Evolutionary conservation across 2,888 invertebrate species (phyloP), one percentile per base, ranked within the genome.

Genomic region (Nephrotoma appendiculata): DNA sequence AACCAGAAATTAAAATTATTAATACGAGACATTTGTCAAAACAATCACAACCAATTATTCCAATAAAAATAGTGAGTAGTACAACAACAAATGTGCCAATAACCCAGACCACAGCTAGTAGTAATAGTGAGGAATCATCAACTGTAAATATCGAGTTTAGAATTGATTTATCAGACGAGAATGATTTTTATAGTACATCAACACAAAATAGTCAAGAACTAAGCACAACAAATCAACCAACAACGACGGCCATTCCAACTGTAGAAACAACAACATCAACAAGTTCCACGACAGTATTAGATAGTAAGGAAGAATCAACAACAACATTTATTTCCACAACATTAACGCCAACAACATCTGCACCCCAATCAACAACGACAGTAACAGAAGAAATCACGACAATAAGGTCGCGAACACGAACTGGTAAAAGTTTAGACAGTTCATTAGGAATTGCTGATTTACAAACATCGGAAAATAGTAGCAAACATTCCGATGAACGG

Each of bases 401-500:
- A 89, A 11, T 71, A 71, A 19, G 31, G 11, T 42, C 90, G 91
- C 43, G 89, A 90, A 43, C 88, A 86, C 85, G 89, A 84, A 87
- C 86, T 45, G 86, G 88, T 15, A 89, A 89, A 86, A 87, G 88
- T 83, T 86, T 89, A 41, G 88, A 88, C 44, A 83, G 86, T 71
- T 87, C 86, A 31, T 86, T 89, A 89, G 89, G 87, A 89, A 91
- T 93, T 86, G 94, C 96, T 12, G 96, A 97, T 89, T 94, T 94
- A 41, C 93, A 97, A 90, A 96, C 97, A 12, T 92, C 97, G 89
- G 96, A 97, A 91, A 57, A 52, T 41, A 41, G 7, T 52, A 93
- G 93, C 89, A 90, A 91, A 41, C 92, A 93, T 86, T 94, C 96
- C 12, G 96, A 97, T 89, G 94, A 94, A 41, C 93, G 97, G 90